These are phyloP conservation scores for Eupithecia pulchellata DNA, from an alignment of 2,888 invertebrate genomes.

Conservation along the genomic window DNA sequence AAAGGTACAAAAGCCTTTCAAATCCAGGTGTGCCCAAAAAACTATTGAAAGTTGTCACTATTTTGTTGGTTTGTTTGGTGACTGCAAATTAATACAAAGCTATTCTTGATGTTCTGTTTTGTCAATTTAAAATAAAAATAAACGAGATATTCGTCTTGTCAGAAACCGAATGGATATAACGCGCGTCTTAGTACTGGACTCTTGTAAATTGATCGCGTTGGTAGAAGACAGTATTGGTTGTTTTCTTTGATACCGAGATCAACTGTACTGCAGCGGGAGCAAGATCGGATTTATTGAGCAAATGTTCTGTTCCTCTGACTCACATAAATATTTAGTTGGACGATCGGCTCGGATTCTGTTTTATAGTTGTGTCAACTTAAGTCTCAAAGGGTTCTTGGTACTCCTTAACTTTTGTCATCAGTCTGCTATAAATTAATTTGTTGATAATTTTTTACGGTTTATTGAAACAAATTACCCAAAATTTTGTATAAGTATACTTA, in stretches of 20 bases:
- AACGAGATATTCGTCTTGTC: neutral
- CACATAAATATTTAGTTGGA: constrained; percentile 34
- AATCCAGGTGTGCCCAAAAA: neutral
- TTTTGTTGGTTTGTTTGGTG: neutral
- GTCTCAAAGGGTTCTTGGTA: neutral
- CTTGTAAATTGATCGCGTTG: constrained; percentile 65
- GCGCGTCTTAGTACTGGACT: constrained; percentile 48
- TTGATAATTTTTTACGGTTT: neutral
- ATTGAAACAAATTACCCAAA: neutral
- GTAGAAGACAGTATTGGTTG: constrained; percentile 40
- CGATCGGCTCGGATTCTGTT: constrained; percentile 17
- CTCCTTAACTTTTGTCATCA: neutral
- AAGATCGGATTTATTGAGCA: constrained; percentile 38
- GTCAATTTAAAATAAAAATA: neutral
- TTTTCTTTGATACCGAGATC: constrained; percentile 46
- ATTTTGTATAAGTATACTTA: neutral
- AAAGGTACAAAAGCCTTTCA: neutral
- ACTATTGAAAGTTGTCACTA: neutral
- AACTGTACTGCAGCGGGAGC: constrained; percentile 36
- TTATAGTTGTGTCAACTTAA: constrained; percentile 1
- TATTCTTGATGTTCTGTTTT: too few species aligned
- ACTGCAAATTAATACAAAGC: neutral
- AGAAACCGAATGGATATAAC: neutral
- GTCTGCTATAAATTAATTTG: too few species aligned
- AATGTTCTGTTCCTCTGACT: constrained; percentile 26